Percentiles rank a stretch among this genome's conserved stretches.
phyloP scores from a whole-genome alignment of 2,797 vertebrate species.

The Clarias fuscus region DNA sequence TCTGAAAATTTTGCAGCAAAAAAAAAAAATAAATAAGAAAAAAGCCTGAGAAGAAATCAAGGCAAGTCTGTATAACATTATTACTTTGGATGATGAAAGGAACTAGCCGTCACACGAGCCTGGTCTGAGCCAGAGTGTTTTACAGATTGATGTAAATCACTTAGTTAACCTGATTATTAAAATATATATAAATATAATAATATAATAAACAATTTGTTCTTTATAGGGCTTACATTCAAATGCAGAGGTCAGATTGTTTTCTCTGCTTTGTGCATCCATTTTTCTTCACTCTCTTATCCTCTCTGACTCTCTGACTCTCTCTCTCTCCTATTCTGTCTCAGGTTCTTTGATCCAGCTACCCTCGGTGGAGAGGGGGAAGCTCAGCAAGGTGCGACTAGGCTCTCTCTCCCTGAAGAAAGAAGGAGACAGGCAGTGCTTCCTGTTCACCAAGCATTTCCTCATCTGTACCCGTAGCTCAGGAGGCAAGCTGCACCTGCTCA shows the following conservation, averaged over 20 bases:
- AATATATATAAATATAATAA: no score
- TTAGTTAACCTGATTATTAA: neutral
- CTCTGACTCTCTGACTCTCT: constrained; percentile 31
- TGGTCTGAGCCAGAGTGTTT: neutral
- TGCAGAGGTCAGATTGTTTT: neutral
- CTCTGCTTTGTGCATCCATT: neutral
- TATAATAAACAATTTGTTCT: neutral
- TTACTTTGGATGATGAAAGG: neutral
- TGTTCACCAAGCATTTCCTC: constrained; percentile 98
- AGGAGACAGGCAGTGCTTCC: constrained; percentile 97
- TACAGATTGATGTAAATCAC: neutral
- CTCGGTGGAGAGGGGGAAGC: constrained; percentile 93
- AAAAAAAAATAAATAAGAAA: neutral
- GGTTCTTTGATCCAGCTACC: constrained; percentile 98
- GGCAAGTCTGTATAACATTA: neutral
- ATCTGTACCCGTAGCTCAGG: constrained; percentile 98
- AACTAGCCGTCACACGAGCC: neutral
- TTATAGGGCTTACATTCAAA: neutral
- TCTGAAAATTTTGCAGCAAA: neutral
- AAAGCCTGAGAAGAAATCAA: neutral
- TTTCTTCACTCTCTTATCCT: neutral
- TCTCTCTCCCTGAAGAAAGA: constrained; percentile 97
- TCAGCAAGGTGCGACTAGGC: constrained; percentile 95
- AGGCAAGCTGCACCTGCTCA: constrained; percentile 95
- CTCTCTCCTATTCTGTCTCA: constrained; percentile 59